Evolutionary conservation across 1,140 invertebrate species (phyloP), one percentile per base, ranked within the genome.

Genomic region (Branchinecta lynchi): DNA sequence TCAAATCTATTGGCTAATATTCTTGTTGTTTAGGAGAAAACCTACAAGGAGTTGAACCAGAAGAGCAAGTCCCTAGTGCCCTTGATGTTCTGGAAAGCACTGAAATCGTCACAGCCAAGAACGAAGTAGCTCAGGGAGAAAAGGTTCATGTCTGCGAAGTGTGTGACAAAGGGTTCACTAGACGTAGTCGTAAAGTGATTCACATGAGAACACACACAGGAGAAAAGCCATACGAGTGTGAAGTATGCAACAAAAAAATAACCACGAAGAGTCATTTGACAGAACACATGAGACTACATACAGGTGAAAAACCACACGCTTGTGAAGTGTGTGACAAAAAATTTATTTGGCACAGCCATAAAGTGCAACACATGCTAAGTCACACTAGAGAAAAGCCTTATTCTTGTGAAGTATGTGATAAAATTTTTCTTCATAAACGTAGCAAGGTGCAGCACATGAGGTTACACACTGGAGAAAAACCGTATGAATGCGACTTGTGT

Each of bases 241-340:
- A 60, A 60, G 17, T 60, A 15, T 60, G 51, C 45, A 17, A 45
- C 20, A 69, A 69, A 21, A 7, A 8, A 7, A 67, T 69, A 6
- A 17, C 17, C 17, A n/a, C 10, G 5, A 60, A 20, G 21, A 17
- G 15, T 21, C 67, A 65, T 3, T 80, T 95, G 20, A 92, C 95
- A 76, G 98, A 97, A 76, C 94, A 98, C 78, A 91, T 96, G 73
- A 85, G 94, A 68, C 98, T 93, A 0, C 95, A 98, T 77, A 97
- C 94, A 0, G 94, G 95, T 0, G 92, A 95, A 76, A 95, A 96
- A 75, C 95, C 95, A 0, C 97, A 96, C 80, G 89, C 95, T 76
- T 98, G 95, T 77, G 86, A 86, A 8, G 87, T 92, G 78, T 98
- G 95, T 78, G 87, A 93, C 73, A 93, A 96, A 77, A 84, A 90